Percentiles rank a stretch among this genome's conserved stretches.
Conservation (phyloP, 2,888 invertebrate species). For the Athalia rosae region DNA sequence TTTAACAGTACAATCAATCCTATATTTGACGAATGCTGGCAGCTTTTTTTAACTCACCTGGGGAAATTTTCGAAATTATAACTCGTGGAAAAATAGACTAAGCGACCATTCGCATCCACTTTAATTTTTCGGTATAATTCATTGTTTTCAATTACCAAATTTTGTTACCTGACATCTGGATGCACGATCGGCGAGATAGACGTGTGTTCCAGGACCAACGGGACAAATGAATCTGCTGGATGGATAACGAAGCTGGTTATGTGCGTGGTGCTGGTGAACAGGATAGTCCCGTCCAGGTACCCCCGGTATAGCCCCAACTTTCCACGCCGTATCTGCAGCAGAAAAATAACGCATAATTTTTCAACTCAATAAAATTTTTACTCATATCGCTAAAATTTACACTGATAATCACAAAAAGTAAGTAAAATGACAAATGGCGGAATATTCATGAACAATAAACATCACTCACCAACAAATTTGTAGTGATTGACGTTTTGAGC, state of each 20-base stretch:
- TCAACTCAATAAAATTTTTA: not conserved
- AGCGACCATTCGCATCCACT: slow-evolving; percentile 9
- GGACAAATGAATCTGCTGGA: slow-evolving; percentile 60
- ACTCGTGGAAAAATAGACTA: not conserved
- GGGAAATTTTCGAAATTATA: slow-evolving; percentile 17
- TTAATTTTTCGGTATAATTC: not conserved
- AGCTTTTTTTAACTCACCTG: not conserved
- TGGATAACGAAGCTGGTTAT: slow-evolving; percentile 52
- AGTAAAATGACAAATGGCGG: too few relatives aligned
- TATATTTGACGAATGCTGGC: not conserved
- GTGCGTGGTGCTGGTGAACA: slow-evolving; percentile 56
- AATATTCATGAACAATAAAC: too few relatives aligned
- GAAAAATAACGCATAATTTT: slow-evolving; percentile 31
- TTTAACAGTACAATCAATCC: not conserved
- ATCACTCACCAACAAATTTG: slow-evolving; percentile 50
- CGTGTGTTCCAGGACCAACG: slow-evolving; percentile 53
- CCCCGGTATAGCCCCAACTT: slow-evolving; percentile 61
- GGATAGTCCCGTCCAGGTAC: slow-evolving; percentile 65
- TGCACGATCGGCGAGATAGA: slow-evolving; percentile 65
- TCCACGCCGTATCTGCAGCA: slow-evolving; percentile 50
- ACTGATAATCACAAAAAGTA: too few relatives aligned
- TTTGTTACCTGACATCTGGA: slow-evolving; percentile 65
- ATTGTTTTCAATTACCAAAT: slow-evolving; percentile 13
- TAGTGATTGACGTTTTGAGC: slow-evolving; percentile 50
- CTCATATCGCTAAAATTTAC: not conserved